phyloP scores from a whole-genome alignment of 2,888 invertebrate species.

The Achlya flavicornis region DNA sequence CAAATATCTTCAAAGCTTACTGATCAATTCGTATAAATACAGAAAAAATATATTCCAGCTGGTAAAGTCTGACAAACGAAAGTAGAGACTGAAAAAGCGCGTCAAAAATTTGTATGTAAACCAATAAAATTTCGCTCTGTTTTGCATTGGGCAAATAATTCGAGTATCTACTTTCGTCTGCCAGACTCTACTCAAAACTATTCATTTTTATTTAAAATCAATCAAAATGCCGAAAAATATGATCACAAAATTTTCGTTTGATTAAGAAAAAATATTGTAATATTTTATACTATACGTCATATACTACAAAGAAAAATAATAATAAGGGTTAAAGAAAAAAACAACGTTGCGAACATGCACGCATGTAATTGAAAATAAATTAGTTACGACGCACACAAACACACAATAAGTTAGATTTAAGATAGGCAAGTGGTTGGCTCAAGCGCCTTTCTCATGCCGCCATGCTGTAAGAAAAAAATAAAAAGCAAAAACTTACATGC shows the following conservation, averaged over 20 bases:
- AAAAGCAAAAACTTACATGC: conserved; percentile 64
- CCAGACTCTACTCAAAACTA: too few relatives aligned
- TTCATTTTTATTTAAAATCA: too few relatives aligned
- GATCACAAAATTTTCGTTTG: neutral
- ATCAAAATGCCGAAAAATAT: neutral
- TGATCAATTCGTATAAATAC: too few relatives aligned
- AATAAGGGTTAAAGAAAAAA: conserved; percentile 27
- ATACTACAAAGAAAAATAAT: neutral
- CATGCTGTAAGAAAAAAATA: conserved; percentile 72
- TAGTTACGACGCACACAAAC: conserved; percentile 55
- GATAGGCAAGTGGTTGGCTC: conserved; percentile 53
- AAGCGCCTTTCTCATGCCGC: conserved; percentile 74
- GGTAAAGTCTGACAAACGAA: too few relatives aligned
- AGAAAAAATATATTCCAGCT: too few relatives aligned
- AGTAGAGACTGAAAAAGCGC: too few relatives aligned
- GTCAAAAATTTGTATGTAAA: too few relatives aligned
- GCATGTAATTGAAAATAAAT: conserved; percentile 48
- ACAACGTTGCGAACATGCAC: conserved; percentile 33
- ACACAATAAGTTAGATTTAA: conserved; percentile 50
- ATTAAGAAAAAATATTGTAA: neutral
- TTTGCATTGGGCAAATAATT: too few relatives aligned
- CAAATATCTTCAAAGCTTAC: too few relatives aligned
- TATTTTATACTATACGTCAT: too few relatives aligned
- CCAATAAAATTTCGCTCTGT: too few relatives aligned
- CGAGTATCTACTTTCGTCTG: too few relatives aligned